Conservation (phyloP, 2,888 invertebrate species). For the Lydus trimaculatus region DNA sequence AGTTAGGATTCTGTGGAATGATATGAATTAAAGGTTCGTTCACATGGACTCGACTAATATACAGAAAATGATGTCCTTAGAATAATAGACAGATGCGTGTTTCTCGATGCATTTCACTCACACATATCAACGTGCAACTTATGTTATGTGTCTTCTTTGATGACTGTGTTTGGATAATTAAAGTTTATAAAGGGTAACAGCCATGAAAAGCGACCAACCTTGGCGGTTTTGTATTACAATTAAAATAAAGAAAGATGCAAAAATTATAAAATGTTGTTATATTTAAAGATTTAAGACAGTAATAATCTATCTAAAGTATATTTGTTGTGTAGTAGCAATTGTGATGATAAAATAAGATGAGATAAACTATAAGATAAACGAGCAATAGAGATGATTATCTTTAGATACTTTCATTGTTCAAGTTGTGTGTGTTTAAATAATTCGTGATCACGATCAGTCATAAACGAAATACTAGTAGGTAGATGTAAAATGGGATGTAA, state of each 20-base stretch:
- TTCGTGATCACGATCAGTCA: constrained; percentile 29
- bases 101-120: constrained; percentile 38
- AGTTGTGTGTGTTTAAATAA: constrained; percentile 28
- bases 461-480: constrained; percentile 6
- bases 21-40: not conserved
- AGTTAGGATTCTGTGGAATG: too few species aligned
- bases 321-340: not conserved
- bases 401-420: constrained; percentile 28
- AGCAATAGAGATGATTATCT: constrained; percentile 23
- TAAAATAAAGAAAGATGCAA: not conserved
- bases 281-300: not conserved
- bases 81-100: constrained; percentile 40
- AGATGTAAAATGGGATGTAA: not conserved
- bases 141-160: not conserved
- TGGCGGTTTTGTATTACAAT: not conserved
- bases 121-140: constrained; percentile 18
- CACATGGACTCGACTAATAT: constrained; percentile 31
- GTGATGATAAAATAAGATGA: not conserved
- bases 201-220: not conserved
- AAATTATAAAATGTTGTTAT: not conserved
- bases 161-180: not conserved
- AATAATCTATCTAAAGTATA: not conserved
- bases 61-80: constrained; percentile 40
- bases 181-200: not conserved
- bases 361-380: not conserved